A percentile compares a stretch with the other conserved stretches of the same genome.
These are phyloP conservation scores for Pagetopsis macropterus DNA, from an alignment of 2,797 vertebrate genomes.

Conservation along the genomic window DNA sequence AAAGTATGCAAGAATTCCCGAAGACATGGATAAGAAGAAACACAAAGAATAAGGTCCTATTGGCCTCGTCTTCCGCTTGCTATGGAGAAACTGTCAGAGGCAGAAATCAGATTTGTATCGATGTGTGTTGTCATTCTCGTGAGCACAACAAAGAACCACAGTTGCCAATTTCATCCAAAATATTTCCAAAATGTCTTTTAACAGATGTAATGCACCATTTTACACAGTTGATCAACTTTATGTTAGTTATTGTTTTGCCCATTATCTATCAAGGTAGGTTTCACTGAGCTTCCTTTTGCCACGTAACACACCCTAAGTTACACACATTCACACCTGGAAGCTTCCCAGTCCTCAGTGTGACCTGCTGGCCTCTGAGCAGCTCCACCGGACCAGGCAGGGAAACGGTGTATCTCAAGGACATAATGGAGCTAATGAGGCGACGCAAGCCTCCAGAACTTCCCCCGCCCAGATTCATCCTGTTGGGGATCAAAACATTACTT, in stretches of 20 bases:
- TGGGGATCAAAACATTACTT: neutral
- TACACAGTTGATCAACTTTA: no score
- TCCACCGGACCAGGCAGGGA: neutral
- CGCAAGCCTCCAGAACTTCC: neutral
- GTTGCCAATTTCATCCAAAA: neutral
- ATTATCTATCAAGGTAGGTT: neutral
- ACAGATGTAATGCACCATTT: no score
- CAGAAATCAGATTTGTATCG: neutral
- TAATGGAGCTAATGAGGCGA: constrained; percentile 19
- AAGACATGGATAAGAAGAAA: neutral
- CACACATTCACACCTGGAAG: constrained; percentile 9
- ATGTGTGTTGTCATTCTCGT: neutral
- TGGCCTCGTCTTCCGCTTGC: neutral
- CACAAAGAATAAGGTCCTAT: neutral
- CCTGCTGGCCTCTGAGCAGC: constrained; percentile 8
- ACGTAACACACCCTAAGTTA: neutral
- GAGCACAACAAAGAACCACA: neutral
- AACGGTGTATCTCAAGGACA: constrained; percentile 6
- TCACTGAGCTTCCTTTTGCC: neutral
- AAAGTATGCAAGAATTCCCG: neutral
- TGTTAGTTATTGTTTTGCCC: no score
- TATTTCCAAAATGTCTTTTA: no score
- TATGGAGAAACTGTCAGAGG: neutral
- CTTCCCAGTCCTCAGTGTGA: constrained; percentile 2
- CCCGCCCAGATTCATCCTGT: neutral